Conservation (phyloP, 2,797 vertebrate genomes). For the Psittacula derbiana region DNA sequence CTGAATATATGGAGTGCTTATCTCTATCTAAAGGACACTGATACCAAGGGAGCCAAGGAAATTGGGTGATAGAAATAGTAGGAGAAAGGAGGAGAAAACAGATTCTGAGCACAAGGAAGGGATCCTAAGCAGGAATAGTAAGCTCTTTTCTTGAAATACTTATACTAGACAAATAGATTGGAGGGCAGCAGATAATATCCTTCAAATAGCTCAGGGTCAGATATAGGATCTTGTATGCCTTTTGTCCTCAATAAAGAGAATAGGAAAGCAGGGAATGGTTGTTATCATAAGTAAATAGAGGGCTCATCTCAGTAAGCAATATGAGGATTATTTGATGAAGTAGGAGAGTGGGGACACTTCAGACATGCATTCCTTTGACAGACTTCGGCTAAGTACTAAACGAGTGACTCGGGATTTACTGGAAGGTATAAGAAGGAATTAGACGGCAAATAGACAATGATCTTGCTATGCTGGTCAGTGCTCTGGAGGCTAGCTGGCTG, state of each 20-base stretch:
- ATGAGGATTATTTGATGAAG: background rate
- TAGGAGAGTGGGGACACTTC: background rate
- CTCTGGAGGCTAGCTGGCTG: background rate
- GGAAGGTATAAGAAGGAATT: background rate
- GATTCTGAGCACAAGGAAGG: background rate
- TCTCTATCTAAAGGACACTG: background rate
- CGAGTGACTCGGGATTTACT: background rate
- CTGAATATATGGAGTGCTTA: background rate
- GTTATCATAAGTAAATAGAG: background rate
- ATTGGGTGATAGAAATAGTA: background rate
- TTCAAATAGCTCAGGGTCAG: background rate
- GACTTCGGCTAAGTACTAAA: background rate
- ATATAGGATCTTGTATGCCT: background rate
- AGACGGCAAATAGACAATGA: background rate
- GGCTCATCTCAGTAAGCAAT: background rate
- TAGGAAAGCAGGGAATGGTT: background rate
- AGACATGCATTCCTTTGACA: background rate
- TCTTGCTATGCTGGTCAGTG: background rate
- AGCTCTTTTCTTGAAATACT: background rate
- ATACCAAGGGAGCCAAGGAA: background rate
- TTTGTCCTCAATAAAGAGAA: background rate
- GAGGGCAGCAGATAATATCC: background rate
- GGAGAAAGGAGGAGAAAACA: background rate
- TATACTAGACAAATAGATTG: background rate
- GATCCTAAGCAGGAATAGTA: background rate